Evolutionary conservation across 2,113 vertebrate genomes (phyloP), one percentile per base, ranked within the genome.

Genomic region (Ranitomeya variabilis): DNA sequence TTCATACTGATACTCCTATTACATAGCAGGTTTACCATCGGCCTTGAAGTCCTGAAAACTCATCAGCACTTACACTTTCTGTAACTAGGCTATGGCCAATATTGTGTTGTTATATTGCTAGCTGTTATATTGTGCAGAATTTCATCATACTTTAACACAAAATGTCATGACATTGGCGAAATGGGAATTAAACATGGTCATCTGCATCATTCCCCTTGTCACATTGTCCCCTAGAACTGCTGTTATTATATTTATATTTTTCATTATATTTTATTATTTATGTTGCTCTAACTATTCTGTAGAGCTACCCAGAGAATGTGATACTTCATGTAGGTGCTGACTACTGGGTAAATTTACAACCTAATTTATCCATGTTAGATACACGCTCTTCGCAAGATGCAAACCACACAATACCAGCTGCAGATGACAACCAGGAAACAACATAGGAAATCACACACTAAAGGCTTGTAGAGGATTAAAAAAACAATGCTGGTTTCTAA

Each of bases 231-330:
- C 26, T 37, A 37, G 26, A 73, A 37, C 12, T 73, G 69, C 69
- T 73, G 69, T 37, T 37, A 71, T 73, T 73, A 37, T 73, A 73
- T 73, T 73, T 73, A 16, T 73, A 73, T 16, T 31, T 73, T 73
- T 73, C 26, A 73, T 73, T 73, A 73, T 73, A 37, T 37, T n/a
- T 37, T 73, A 73, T 73, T 73, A 73, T 16, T 73, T 31, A 73
- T 31, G 69, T 73, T 7, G 69, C 26, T 37, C 4, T 37, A 73
- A 31, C 26, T 37, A 73, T 73, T 73, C 26, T 37, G 23, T 19
- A 73, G 69, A 18, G 26, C 23, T 37, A 37, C 8, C 69, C 69
- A 73, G 26, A 73, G 26, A 37, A 16, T 73, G 67, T 71, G 67
- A 26, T 71, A 71, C 67, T 26, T 71, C 23, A 26, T 73, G 69